These are phyloP conservation scores for Criorhina ranunculi DNA, from an alignment of 2,888 invertebrate species.

Conservation along the genomic window DNA sequence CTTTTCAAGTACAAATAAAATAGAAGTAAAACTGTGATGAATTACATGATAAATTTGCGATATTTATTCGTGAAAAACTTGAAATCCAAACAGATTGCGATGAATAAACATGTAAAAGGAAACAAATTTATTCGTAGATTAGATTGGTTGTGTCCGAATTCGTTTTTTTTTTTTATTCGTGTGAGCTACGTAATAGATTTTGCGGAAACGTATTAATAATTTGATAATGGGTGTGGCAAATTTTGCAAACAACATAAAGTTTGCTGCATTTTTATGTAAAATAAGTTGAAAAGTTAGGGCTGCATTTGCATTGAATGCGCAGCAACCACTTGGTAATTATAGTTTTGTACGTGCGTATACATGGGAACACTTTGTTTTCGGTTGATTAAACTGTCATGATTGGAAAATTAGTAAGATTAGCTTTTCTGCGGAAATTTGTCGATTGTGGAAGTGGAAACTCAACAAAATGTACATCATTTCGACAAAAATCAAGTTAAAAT, in stretches of 20 bases:
- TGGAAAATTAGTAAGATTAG: no score
- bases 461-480: no score
- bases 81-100: no score
- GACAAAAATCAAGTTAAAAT: no score
- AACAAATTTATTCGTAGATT: no score
- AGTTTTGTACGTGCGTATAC: neutral
- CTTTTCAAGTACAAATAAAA: no score
- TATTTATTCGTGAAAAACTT: neutral
- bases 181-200: slow-evolving; percentile 34
- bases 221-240: slow-evolving; percentile 70
- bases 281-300: slow-evolving; percentile 13
- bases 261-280: slow-evolving; percentile 37
- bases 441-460: no score
- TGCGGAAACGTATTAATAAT: slow-evolving; percentile 44
- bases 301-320: slow-evolving; percentile 52
- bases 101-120: no score
- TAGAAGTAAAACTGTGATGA: neutral
- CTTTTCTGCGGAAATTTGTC: no score
- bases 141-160: no score
- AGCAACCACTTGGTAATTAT: slow-evolving; percentile 53
- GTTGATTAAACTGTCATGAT: neutral
- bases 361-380: neutral
- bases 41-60: neutral
- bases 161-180: no score
- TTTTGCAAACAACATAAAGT: slow-evolving; percentile 30